Percentiles rank a stretch among this genome's conserved stretches.
Conservation (phyloP, 2,888 invertebrate genomes). For the Mactromeris polynyma region DNA sequence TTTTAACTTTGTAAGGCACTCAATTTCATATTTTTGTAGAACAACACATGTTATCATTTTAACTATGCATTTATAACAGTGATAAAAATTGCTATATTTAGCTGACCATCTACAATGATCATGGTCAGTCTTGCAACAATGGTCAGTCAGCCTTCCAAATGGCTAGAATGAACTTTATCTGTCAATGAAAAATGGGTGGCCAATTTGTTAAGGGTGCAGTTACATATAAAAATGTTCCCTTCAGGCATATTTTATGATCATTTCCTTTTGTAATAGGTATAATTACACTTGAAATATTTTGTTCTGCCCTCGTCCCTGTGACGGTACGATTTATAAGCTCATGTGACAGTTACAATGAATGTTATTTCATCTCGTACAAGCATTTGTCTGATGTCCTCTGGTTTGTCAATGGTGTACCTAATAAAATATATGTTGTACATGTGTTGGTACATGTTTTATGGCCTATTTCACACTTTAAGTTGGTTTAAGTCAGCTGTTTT, state of each 20-base stretch:
- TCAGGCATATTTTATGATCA: neutral
- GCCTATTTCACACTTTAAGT: neutral
- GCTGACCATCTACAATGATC: neutral
- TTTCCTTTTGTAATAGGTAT: neutral
- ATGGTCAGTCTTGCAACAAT: neutral
- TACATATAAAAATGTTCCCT: neutral
- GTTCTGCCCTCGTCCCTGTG: neutral
- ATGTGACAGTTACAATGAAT: conserved; percentile 3
- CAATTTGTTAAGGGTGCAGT: neutral
- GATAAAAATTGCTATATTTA: neutral
- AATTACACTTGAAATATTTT: neutral
- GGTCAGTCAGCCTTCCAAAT: neutral
- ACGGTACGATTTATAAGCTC: neutral
- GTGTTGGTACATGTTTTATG: neutral
- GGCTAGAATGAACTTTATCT: neutral
- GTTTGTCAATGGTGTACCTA: conserved; percentile 8
- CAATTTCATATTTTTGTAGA: no score
- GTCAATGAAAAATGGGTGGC: neutral
- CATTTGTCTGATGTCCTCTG: neutral
- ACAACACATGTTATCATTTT: no score
- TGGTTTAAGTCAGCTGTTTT: neutral
- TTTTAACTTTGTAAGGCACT: no score
- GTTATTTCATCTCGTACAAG: neutral
- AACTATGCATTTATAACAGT: neutral
- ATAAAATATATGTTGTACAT: conserved; percentile 18